These are phyloP conservation scores for Zapus hudsonius DNA, from an alignment of 2,113 vertebrate species.

Conservation along the genomic window DNA sequence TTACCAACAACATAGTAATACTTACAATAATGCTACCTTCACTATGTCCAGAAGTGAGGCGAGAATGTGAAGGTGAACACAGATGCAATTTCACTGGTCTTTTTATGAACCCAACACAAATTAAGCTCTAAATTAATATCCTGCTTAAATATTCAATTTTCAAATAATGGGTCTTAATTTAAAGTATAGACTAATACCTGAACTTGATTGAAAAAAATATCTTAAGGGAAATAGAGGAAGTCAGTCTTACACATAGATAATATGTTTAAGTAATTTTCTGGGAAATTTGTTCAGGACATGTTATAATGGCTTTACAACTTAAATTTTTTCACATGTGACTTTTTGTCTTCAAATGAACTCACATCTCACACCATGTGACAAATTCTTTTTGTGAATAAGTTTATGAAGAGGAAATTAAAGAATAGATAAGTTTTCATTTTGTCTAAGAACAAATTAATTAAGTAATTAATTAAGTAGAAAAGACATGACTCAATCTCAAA, in stretches of 20 bases:
- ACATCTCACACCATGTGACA: not conserved
- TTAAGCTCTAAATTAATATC: not conserved
- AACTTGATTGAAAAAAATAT: not conserved
- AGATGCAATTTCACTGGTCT: rapidly evolving
- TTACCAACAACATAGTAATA: not conserved
- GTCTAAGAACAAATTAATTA: not conserved
- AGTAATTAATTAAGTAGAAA: not conserved
- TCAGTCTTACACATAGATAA: not conserved
- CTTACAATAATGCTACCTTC: not conserved
- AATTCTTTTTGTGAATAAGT: not conserved
- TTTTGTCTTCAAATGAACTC: not conserved
- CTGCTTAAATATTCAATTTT: slow-evolving; percentile 3
- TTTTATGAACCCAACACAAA: not conserved
- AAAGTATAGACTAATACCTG: not conserved
- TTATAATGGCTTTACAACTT: not conserved
- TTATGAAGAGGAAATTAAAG: not conserved
- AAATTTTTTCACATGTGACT: not conserved
- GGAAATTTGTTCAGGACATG: not conserved
- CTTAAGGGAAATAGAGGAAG: not conserved
- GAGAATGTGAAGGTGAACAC: not conserved
- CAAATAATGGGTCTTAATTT: not conserved
- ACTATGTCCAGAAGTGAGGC: not conserved
- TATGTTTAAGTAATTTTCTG: not conserved
- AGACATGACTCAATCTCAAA: not conserved
- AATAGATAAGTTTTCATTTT: not conserved